Percentiles rank a stretch among this genome's conserved stretches.
phyloP scores from a whole-genome alignment of 2,888 invertebrate genomes.

The Alentia gelatinosa region DNA sequence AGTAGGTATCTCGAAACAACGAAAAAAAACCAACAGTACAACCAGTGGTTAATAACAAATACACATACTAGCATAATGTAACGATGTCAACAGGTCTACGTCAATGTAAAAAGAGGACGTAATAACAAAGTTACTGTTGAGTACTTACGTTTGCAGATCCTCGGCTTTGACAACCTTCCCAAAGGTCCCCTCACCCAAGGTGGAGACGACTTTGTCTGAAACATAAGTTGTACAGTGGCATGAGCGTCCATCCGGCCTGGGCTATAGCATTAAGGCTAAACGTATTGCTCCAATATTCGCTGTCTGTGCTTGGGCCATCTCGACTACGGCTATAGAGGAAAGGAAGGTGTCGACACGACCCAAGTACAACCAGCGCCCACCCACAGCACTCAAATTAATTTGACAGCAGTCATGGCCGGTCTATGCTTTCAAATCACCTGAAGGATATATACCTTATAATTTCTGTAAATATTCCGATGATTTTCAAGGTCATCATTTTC shows the following conservation, averaged over 20 bases:
- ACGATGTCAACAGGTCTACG: too few relatives aligned
- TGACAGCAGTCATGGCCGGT: not conserved
- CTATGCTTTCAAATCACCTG: not conserved
- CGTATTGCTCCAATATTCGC: not conserved
- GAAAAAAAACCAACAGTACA: too few relatives aligned
- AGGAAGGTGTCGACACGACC: not conserved
- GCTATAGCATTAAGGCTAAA: not conserved
- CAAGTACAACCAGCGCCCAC: not conserved
- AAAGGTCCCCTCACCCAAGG: conserved; percentile 99
- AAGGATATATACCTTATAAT: not conserved
- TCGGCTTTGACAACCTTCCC: conserved; percentile 99
- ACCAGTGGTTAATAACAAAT: too few relatives aligned
- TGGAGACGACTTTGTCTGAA: conserved; percentile 98
- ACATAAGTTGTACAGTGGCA: conserved; percentile 76
- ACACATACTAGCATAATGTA: too few relatives aligned
- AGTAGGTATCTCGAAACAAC: too few relatives aligned
- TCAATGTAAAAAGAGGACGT: too few relatives aligned
- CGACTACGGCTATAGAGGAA: not conserved
- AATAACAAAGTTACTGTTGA: not conserved
- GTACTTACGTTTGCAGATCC: conserved; percentile 93
- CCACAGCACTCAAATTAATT: not conserved
- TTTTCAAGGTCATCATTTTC: not conserved
- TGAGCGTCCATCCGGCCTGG: not conserved
- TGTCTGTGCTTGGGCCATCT: not conserved
- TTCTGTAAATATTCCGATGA: not conserved